Evolutionary conservation across 2,113 vertebrate species (phyloP).

Genomic region (Albula glossodonta): DNA sequence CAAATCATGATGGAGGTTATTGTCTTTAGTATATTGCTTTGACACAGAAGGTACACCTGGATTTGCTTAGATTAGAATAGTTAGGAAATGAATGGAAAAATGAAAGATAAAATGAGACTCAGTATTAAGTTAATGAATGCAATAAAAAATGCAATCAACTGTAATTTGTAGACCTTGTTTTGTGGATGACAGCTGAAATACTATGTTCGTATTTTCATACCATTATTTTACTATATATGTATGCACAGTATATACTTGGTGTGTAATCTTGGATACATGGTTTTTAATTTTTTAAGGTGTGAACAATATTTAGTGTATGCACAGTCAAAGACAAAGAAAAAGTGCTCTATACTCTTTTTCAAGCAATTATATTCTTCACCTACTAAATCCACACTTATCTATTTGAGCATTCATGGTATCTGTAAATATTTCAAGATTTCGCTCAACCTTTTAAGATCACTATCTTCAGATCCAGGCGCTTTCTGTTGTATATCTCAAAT

Average conservation of each 20-base stretch:
- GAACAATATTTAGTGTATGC: too few species aligned
- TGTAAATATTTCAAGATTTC: constrained; percentile 29
- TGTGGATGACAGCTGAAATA: background rate
- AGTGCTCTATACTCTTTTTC: too few species aligned
- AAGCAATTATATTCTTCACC: background rate
- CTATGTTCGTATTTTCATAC: background rate
- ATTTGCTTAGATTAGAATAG: background rate
- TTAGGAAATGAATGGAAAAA: background rate
- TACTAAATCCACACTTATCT: background rate
- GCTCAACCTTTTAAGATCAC: constrained; percentile 28
- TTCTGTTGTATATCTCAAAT: constrained; percentile 18
- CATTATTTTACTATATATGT: background rate
- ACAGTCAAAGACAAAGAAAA: too few species aligned
- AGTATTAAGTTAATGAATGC: background rate
- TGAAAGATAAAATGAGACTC: background rate
- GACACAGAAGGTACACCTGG: background rate
- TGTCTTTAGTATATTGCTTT: too few species aligned
- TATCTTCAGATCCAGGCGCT: constrained; percentile 12
- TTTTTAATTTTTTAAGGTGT: background rate
- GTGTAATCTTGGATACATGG: too few species aligned
- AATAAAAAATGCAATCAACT: background rate
- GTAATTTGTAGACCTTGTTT: background rate
- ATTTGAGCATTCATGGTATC: constrained; percentile 4
- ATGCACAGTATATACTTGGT: background rate
- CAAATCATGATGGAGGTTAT: background rate